Conservation (phyloP, 2,888 invertebrate genomes). For the Lamellibrachia columna region DNA sequence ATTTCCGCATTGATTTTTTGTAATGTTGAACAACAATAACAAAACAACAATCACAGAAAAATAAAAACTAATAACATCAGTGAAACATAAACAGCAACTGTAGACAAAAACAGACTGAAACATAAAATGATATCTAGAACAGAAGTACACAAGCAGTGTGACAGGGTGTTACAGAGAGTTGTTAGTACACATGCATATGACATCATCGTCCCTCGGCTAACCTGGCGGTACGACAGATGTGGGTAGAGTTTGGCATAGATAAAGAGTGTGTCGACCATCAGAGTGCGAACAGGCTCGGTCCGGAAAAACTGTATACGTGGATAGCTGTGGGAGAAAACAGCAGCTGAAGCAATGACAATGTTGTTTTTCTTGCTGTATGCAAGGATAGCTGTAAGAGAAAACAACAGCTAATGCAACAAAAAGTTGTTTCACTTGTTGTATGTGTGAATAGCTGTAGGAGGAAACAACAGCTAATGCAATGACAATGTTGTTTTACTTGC, state of each 20-base stretch:
- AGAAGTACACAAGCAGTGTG: neutral
- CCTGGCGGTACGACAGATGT: constrained; percentile 65
- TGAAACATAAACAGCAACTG: neutral
- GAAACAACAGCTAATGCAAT: neutral
- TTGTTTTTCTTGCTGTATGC: no score
- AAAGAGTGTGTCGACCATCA: constrained; percentile 77
- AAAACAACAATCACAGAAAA: constrained; percentile 20
- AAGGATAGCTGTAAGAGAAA: no score
- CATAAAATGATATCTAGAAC: neutral
- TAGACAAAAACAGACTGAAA: neutral
- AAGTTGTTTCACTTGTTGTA: no score
- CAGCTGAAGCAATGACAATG: neutral
- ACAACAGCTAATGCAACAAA: neutral
- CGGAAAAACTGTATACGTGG: constrained; percentile 84
- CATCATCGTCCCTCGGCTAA: constrained; percentile 32
- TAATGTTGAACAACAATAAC: neutral
- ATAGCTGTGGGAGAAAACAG: constrained; percentile 53
- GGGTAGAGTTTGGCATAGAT: constrained; percentile 76
- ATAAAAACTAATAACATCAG: constrained; percentile 21
- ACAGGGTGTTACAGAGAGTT: neutral
- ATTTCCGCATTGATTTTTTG: neutral
- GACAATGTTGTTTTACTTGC: no score
- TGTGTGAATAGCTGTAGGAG: no score
- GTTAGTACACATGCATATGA: neutral
- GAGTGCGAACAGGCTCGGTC: constrained; percentile 75